Evolutionary conservation across 2,113 vertebrate genomes (phyloP).

Genomic region (Centropus bengalensis): DNA sequence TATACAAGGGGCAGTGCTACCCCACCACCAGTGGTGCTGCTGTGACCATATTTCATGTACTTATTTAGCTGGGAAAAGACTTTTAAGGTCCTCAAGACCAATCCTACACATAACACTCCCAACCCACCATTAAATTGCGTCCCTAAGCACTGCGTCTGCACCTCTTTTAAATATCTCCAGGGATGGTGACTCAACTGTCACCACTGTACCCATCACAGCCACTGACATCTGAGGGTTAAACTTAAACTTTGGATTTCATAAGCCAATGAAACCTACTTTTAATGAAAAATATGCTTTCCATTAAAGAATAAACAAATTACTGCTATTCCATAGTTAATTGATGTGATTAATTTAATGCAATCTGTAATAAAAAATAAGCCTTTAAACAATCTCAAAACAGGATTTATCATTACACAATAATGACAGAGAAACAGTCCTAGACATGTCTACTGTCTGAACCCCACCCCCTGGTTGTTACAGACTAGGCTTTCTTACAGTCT

Average conservation of each 20-base stretch:
- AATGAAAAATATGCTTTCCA: not conserved
- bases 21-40: not conserved
- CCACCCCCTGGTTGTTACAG: not conserved
- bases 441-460: slow-evolving; percentile 8
- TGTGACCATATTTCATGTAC: not conserved
- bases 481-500: not conserved
- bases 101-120: not conserved
- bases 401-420: slow-evolving; percentile 14
- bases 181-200: not conserved
- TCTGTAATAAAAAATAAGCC: not conserved
- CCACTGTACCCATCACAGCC: not conserved
- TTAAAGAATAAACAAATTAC: not conserved
- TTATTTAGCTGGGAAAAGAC: not conserved
- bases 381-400: not conserved
- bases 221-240: not conserved
- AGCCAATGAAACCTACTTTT: not conserved
- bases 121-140: not conserved
- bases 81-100: too few species aligned
- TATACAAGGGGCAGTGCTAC: too few species aligned
- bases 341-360: not conserved
- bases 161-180: fast-evolving
- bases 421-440: not conserved
- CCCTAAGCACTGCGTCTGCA: fast-evolving
- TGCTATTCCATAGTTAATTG: not conserved
- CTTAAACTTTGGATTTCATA: not conserved